A percentile compares a stretch with the other conserved stretches of the same genome.
These are phyloP conservation scores for Plodia interpunctella DNA, from an alignment of 1,140 invertebrate species.

Conservation along the genomic window DNA sequence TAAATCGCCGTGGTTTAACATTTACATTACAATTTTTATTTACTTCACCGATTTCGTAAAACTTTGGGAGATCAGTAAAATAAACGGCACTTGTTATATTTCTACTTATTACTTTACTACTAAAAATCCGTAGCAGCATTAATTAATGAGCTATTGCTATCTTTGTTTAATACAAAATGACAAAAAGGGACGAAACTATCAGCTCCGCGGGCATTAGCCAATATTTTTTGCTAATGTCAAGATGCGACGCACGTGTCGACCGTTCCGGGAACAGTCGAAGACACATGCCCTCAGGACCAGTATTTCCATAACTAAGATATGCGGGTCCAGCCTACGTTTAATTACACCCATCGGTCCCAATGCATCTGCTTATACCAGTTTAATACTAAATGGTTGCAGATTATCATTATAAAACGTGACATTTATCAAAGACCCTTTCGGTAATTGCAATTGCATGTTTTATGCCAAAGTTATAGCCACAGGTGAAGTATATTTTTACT, in stretches of 20 bases:
- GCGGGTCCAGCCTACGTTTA: conserved; percentile 38
- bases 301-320: conserved; percentile 30
- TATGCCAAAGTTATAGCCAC: not conserved
- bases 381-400: conserved; percentile 13
- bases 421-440: not conserved
- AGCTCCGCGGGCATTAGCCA: conserved; percentile 1
- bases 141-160: not conserved
- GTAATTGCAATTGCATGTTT: not conserved
- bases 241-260: conserved; percentile 45
- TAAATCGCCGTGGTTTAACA: too few relatives aligned
- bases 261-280: conserved; percentile 54
- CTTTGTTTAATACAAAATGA: not conserved
- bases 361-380: conserved; percentile 30
- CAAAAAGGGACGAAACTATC: not conserved
- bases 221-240: conserved; percentile 47
- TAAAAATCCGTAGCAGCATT: too few relatives aligned
- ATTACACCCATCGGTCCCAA: conserved; percentile 24
- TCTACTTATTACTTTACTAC: too few relatives aligned
- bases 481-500: not conserved
- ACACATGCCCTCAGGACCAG: conserved; percentile 43
- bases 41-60: too few relatives aligned
- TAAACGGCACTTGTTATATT: too few relatives aligned
- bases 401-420: not conserved
- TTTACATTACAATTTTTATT: too few relatives aligned
- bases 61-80: too few relatives aligned